Conservation (phyloP, 2,888 invertebrate species). For the Bombylius major region DNA sequence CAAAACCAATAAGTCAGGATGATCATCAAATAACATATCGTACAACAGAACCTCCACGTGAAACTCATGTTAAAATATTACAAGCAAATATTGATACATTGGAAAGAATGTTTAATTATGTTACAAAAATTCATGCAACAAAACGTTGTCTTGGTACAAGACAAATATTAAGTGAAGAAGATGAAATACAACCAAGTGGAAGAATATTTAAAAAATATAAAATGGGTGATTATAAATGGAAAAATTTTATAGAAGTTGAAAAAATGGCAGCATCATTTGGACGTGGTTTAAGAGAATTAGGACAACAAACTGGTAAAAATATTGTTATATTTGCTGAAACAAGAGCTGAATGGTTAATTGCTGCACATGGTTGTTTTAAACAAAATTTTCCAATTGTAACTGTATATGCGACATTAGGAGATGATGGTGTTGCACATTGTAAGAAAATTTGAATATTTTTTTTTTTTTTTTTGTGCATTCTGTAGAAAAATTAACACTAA, state of each 20-base stretch:
- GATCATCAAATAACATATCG: constrained; percentile 58
- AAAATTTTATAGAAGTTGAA: constrained; percentile 62
- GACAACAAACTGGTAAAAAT: constrained; percentile 57
- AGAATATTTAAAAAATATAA: constrained; percentile 93
- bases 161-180: constrained; percentile 81
- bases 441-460: constrained; percentile 11
- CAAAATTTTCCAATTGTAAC: constrained; percentile 92
- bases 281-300: constrained; percentile 69
- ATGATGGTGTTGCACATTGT: constrained; percentile 92
- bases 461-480: neutral
- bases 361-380: constrained; percentile 92
- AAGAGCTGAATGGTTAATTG: constrained; percentile 94
- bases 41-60: constrained; percentile 54
- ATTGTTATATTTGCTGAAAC: constrained; percentile 96
- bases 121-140: constrained; percentile 57
- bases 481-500: neutral
- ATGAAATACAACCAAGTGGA: constrained; percentile 89
- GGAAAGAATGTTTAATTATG: constrained; percentile 71
- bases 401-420: constrained; percentile 92
- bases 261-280: constrained; percentile 65
- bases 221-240: constrained; percentile 89
- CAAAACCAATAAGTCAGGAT: constrained; percentile 52
- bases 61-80: constrained; percentile 58
- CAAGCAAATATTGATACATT: constrained; percentile 67
- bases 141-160: constrained; percentile 80